These are phyloP conservation scores for Aldrovandia affinis DNA, from an alignment of 2,797 vertebrate species.

Conservation along the genomic window DNA sequence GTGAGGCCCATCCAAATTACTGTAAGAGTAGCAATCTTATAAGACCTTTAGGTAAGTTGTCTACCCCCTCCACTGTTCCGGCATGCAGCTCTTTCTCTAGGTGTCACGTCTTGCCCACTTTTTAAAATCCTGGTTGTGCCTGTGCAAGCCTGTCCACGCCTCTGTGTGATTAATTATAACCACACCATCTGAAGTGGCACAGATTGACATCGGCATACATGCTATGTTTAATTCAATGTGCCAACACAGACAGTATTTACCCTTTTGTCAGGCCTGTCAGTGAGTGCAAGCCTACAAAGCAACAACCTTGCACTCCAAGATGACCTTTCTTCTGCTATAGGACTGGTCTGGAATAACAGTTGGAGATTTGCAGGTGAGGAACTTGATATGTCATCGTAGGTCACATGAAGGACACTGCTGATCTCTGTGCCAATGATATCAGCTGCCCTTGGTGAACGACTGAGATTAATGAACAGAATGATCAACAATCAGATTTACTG, in stretches of 20 bases:
- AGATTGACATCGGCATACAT: neutral
- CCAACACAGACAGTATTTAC: neutral
- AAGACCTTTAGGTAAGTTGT: neutral
- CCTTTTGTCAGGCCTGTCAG: neutral
- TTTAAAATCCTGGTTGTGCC: neutral
- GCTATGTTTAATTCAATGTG: conserved; percentile 8
- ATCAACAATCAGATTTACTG: neutral
- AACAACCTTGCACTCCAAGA: neutral
- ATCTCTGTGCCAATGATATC: neutral
- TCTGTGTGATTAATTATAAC: conserved; percentile 3
- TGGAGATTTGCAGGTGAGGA: conserved; percentile 8
- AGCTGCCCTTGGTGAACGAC: neutral
- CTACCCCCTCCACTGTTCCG: neutral
- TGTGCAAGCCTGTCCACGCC: neutral
- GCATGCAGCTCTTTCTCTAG: neutral
- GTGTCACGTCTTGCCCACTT: neutral
- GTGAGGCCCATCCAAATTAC: neutral
- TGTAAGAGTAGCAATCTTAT: neutral
- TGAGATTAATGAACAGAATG: neutral
- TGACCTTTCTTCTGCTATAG: neutral
- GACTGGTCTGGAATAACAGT: neutral
- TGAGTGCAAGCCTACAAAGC: neutral
- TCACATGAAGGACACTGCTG: neutral
- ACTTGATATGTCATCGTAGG: neutral
- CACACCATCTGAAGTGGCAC: neutral